A percentile compares a stretch with the other conserved stretches of the same genome.
phyloP scores from a whole-genome alignment of 2,797 vertebrate species.

The Coccyzus lansbergi region DNA sequence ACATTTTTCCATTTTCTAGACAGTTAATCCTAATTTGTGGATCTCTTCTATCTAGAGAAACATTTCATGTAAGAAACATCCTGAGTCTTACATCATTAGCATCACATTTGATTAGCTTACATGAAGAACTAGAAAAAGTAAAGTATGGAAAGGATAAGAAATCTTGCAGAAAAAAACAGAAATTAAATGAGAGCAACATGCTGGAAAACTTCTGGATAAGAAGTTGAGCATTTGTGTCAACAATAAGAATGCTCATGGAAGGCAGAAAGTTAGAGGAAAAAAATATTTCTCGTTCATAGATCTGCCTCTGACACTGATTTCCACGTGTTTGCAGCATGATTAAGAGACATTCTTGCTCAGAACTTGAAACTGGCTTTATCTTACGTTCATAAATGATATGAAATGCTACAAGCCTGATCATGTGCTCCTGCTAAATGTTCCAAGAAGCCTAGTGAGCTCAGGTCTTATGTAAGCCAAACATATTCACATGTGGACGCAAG shows the following conservation, averaged over 20 bases:
- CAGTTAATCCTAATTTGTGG: neutral
- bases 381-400: slow-evolving; percentile 48
- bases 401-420: slow-evolving; percentile 69
- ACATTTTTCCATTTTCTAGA: neutral
- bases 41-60: neutral
- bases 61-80: neutral
- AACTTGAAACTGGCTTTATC: slow-evolving; percentile 59
- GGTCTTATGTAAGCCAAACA: slow-evolving; percentile 49
- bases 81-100: neutral
- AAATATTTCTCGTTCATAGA: slow-evolving; percentile 39
- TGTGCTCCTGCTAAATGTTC: slow-evolving; percentile 33
- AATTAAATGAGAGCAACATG: neutral
- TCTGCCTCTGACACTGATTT: slow-evolving; percentile 45
- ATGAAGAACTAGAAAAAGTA: neutral
- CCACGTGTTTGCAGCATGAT: slow-evolving; percentile 23
- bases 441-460: neutral
- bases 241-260: neutral
- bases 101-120: neutral
- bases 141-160: neutral
- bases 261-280: slow-evolving; percentile 31
- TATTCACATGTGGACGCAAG: slow-evolving; percentile 30
- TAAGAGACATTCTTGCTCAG: slow-evolving; percentile 64
- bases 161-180: neutral
- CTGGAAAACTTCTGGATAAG: slow-evolving; percentile 35
- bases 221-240: slow-evolving; percentile 49